Conservation (phyloP, 1,140 invertebrate genomes). For the Drosophila miranda region DNA sequence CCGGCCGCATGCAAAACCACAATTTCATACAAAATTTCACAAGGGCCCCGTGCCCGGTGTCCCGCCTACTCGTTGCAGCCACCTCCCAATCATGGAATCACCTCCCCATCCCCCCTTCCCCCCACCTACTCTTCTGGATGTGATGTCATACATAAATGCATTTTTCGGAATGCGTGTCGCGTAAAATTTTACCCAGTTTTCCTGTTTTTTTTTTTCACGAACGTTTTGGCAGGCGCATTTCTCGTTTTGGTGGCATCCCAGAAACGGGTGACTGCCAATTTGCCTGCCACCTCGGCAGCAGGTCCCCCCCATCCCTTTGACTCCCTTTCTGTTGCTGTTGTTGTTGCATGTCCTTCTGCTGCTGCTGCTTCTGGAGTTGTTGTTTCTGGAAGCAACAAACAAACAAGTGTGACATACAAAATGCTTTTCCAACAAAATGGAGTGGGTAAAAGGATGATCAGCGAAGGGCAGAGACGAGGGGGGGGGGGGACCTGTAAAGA, state of each 20-base stretch:
- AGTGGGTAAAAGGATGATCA: constrained; percentile 3
- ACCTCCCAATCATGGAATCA: background rate
- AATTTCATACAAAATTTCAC: constrained; percentile 70
- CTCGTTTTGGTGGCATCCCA: background rate
- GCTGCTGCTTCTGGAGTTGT: constrained; percentile 21
- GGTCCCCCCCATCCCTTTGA: constrained; percentile 1
- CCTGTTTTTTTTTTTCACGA: constrained; percentile 30
- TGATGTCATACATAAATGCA: constrained; percentile 59
- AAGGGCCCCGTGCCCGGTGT: constrained; percentile 12
- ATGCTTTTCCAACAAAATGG: constrained; percentile 36
- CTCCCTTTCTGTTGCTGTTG: constrained; percentile 16
- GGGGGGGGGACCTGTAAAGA: background rate
- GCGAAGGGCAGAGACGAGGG: background rate
- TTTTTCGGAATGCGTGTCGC: constrained; percentile 74
- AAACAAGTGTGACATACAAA: constrained; percentile 61
- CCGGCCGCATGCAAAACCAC: constrained; percentile 56
- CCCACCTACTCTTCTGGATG: constrained; percentile 1
- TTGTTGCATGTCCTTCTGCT: too few species aligned
- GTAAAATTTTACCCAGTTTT: constrained; percentile 45
- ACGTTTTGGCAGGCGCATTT: constrained; percentile 4
- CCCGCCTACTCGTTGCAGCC: background rate
- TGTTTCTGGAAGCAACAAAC: constrained; percentile 31
- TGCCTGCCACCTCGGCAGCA: constrained; percentile 28
- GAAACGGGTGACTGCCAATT: constrained; percentile 56
- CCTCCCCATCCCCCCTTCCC: background rate